Conservation (phyloP, 2,888 invertebrate genomes). For the Dioctria rufipes region DNA sequence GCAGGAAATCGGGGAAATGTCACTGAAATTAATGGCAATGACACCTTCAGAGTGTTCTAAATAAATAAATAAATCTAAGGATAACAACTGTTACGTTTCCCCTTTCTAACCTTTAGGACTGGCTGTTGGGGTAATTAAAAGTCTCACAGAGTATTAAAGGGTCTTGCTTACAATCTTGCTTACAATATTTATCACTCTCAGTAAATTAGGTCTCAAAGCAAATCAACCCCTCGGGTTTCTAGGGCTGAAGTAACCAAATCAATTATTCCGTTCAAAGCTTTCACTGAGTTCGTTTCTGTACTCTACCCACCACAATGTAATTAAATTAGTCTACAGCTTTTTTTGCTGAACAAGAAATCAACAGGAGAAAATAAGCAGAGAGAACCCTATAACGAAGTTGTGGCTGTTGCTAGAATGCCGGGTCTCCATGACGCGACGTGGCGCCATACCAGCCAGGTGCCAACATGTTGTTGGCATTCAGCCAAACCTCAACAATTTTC, state of each 20-base stretch:
- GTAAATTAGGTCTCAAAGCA: neutral
- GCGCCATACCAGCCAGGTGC: neutral
- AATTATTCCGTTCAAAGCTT: constrained; percentile 22
- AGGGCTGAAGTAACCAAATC: constrained; percentile 8
- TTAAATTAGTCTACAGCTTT: constrained; percentile 43
- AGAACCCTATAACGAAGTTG: constrained; percentile 8
- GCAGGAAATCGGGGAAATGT: too few relatives aligned
- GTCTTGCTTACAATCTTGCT: neutral
- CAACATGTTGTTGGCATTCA: constrained; percentile 26
- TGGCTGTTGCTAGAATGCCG: too few relatives aligned
- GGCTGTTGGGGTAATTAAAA: constrained; percentile 13
- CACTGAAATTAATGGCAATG: too few relatives aligned
- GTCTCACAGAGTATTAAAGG: neutral
- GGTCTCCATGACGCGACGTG: neutral
- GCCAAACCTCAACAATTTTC: constrained; percentile 11
- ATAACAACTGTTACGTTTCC: too few relatives aligned
- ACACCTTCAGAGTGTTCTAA: too few relatives aligned
- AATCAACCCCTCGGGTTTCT: neutral
- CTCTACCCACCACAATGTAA: neutral
- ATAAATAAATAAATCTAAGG: too few relatives aligned
- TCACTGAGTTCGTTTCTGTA: constrained; percentile 4
- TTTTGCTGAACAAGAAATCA: constrained; percentile 39
- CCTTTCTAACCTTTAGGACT: too few relatives aligned
- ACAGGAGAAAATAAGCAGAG: constrained; percentile 13
- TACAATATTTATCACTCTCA: constrained; percentile 19